A percentile compares a stretch with the other conserved stretches of the same genome.
phyloP scores from a whole-genome alignment of 2,113 vertebrate genomes.

The Camelus bactrianus region DNA sequence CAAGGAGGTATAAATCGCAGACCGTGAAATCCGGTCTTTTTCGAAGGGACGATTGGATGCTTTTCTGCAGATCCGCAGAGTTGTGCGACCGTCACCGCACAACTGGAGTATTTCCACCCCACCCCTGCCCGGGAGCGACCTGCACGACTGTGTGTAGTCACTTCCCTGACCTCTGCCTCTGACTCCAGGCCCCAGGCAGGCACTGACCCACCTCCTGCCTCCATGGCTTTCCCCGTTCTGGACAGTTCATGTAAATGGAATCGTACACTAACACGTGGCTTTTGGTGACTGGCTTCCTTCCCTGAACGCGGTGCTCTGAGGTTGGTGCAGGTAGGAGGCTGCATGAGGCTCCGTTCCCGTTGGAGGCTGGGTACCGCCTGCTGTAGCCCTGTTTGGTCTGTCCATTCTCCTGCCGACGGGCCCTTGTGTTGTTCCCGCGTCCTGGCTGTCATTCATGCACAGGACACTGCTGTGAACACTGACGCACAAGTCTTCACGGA shows the following conservation, averaged over 20 bases:
- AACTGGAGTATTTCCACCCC: background rate
- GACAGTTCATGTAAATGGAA: rapidly evolving
- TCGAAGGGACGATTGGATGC: background rate
- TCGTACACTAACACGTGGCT: rapidly evolving
- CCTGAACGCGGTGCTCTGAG: rapidly evolving
- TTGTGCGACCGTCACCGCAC: background rate
- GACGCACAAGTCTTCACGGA: background rate
- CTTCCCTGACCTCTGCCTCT: background rate
- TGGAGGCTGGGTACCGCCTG: rapidly evolving
- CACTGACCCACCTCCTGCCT: background rate
- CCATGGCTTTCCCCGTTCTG: background rate
- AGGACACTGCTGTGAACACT: too few species aligned
- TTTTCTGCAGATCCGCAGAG: background rate
- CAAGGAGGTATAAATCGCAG: background rate
- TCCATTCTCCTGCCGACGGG: background rate
- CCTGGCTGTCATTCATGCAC: rapidly evolving
- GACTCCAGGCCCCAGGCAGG: rapidly evolving
- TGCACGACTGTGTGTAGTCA: rapidly evolving
- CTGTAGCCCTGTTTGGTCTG: rapidly evolving
- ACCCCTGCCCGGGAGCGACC: rapidly evolving
- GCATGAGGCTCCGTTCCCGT: rapidly evolving
- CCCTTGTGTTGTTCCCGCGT: too few species aligned
- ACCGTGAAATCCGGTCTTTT: background rate
- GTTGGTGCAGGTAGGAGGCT: rapidly evolving
- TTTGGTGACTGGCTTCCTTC: background rate